Conservation (phyloP, 2,113 vertebrate genomes). For the Toxotes chatareus region DNA sequence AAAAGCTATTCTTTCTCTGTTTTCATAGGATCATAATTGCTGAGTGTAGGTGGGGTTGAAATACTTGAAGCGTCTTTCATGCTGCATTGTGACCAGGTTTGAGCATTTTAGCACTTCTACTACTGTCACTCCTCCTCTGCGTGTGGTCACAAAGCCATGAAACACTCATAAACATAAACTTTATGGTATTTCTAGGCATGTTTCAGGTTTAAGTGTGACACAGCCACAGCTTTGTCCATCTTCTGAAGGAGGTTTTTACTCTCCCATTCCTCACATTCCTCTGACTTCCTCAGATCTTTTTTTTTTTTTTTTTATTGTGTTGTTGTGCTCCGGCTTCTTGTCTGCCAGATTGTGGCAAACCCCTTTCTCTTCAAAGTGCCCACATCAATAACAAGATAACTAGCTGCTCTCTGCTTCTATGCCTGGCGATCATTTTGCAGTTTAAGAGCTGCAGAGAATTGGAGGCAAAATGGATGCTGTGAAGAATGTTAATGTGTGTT, state of each 20-base stretch:
- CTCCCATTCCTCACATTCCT: conserved; percentile 70
- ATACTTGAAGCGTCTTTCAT: conserved; percentile 9
- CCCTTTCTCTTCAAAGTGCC: conserved; percentile 54
- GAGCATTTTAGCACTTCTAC: neutral
- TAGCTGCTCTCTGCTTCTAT: conserved; percentile 50
- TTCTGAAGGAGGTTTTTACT: conserved; percentile 34
- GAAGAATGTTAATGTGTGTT: conserved; percentile 44
- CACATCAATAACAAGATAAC: conserved; percentile 71
- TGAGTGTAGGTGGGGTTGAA: conserved; percentile 6
- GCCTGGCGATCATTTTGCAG: conserved; percentile 78
- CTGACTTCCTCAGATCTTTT: conserved; percentile 40
- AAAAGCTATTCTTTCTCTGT: conserved; percentile 20
- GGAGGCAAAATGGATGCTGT: conserved; percentile 82
- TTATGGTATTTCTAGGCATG: conserved; percentile 47
- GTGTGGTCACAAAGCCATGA: conserved; percentile 42
- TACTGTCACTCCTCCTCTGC: neutral
- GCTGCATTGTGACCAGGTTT: conserved; percentile 25
- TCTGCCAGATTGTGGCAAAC: conserved; percentile 33
- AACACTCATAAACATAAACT: conserved; percentile 35
- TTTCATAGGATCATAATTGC: conserved; percentile 6
- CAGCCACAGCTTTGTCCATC: conserved; percentile 12
- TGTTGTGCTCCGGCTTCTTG: conserved; percentile 35
- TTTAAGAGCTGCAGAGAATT: conserved; percentile 73
- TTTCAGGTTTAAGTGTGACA: conserved; percentile 57
- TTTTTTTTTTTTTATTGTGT: conserved; percentile 35